A percentile compares a stretch with the other conserved stretches of the same genome.
These are phyloP conservation scores for Etheostoma perlongum DNA, from an alignment of 2,797 vertebrate species.

Conservation along the genomic window DNA sequence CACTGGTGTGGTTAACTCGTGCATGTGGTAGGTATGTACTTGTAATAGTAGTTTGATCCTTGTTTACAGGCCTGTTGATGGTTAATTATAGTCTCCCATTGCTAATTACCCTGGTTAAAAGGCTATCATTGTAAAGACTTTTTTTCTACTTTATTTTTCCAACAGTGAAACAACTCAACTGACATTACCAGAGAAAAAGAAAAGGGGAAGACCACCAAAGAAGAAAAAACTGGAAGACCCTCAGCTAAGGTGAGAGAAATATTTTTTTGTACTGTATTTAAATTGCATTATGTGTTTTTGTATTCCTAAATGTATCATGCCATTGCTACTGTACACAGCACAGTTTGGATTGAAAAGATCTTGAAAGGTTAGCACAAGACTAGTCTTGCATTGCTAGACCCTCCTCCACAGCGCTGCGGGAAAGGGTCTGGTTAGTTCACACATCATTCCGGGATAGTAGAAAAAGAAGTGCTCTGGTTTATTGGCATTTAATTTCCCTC, in stretches of 20 bases:
- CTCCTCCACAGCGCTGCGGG: too few species aligned
- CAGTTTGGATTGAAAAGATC: not conserved
- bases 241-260: constrained; percentile 78
- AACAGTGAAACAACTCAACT: constrained; percentile 73
- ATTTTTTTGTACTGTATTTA: not conserved
- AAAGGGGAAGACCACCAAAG: constrained; percentile 95
- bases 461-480: too few species aligned
- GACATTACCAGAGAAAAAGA: constrained; percentile 83
- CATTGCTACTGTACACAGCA: not conserved
- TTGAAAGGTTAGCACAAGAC: not conserved
- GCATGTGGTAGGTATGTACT: constrained; percentile 1
- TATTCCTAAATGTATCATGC: not conserved
- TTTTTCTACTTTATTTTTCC: not conserved
- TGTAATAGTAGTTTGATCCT: constrained; percentile 18
- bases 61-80: constrained; percentile 34
- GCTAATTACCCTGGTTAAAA: constrained; percentile 38
- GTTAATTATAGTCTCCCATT: constrained; percentile 30
- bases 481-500: too few species aligned
- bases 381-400: too few species aligned
- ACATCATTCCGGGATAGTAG: too few species aligned
- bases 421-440: too few species aligned
- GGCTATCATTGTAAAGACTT: constrained; percentile 28
- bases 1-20: not conserved
- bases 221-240: constrained; percentile 90
- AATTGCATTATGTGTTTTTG: not conserved